phyloP scores from a whole-genome alignment of 2,113 vertebrate genomes.

The Eupsittula cactorum region DNA sequence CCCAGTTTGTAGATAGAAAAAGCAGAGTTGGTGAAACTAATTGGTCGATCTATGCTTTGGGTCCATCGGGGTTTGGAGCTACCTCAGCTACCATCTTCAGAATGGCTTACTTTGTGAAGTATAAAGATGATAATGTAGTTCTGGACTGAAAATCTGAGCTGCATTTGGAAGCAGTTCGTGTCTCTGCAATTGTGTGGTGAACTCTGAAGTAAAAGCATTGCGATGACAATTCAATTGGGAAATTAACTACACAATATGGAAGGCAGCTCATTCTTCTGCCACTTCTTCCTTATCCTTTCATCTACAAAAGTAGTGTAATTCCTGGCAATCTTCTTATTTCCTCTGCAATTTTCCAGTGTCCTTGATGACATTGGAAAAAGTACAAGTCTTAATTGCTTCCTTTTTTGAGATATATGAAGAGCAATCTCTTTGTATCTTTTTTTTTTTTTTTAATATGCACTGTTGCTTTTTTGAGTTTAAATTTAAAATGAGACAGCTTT shows the following conservation, averaged over 20 bases:
- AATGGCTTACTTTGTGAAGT: background rate
- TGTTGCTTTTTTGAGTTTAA: background rate
- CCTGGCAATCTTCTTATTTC: slow-evolving; percentile 55
- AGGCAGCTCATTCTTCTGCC: slow-evolving; percentile 10
- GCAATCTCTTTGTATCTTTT: background rate
- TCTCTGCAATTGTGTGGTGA: slow-evolving; percentile 18
- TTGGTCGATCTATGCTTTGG: background rate
- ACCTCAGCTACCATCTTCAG: background rate
- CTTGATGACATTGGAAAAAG: slow-evolving; percentile 19
- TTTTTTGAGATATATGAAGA: slow-evolving; percentile 12
- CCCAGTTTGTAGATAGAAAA: background rate
- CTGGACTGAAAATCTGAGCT: background rate
- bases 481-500: background rate
- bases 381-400: slow-evolving; percentile 41
- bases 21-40: background rate
- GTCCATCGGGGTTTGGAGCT: background rate
- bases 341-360: slow-evolving; percentile 26
- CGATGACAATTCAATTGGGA: slow-evolving; percentile 18
- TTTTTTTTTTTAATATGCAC: background rate
- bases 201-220: background rate
- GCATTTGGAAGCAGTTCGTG: background rate
- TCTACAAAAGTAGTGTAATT: slow-evolving; percentile 34
- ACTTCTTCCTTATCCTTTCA: slow-evolving; percentile 29
- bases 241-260: background rate
- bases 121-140: background rate